phyloP scores from a whole-genome alignment of 2,113 vertebrate genomes.

The Calyptomena viridis region DNA sequence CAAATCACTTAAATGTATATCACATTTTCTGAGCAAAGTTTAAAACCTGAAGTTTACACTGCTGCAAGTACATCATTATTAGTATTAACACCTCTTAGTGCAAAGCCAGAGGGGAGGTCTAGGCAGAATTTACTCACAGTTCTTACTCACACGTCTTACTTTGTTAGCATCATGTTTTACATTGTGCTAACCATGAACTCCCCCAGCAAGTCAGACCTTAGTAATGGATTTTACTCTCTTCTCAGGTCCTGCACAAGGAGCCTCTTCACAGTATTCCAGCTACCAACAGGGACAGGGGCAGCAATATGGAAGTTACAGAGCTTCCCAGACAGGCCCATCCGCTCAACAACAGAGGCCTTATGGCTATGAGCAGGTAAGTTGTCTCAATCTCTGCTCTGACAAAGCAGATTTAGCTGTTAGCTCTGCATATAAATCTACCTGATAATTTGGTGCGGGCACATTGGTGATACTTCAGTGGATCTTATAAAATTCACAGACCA shows the following conservation, averaged over 20 bases:
- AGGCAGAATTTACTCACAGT: not conserved
- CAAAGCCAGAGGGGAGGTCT: not conserved
- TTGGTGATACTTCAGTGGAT: not conserved
- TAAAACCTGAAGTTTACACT: not conserved
- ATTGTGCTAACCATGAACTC: not conserved
- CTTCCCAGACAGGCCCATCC: constrained; percentile 83
- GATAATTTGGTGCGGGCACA: not conserved
- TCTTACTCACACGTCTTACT: not conserved
- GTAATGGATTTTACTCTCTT: not conserved
- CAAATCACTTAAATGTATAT: not conserved
- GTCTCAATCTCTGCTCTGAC: not conserved
- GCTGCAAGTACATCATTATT: not conserved
- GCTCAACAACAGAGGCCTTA: constrained; percentile 90
- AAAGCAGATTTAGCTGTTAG: not conserved
- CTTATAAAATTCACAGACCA: not conserved
- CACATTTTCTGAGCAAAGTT: not conserved
- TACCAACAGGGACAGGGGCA: constrained; percentile 93
- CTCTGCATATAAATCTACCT: not conserved
- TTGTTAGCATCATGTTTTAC: not conserved
- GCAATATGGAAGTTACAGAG: constrained; percentile 88
- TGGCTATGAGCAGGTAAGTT: constrained; percentile 89
- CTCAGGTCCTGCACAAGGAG: constrained; percentile 84
- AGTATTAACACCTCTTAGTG: not conserved
- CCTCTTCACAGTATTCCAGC: constrained; percentile 89
- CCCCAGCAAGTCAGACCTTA: not conserved